Conservation (phyloP, 2,888 invertebrate species). For the Nemoura dubitans region DNA sequence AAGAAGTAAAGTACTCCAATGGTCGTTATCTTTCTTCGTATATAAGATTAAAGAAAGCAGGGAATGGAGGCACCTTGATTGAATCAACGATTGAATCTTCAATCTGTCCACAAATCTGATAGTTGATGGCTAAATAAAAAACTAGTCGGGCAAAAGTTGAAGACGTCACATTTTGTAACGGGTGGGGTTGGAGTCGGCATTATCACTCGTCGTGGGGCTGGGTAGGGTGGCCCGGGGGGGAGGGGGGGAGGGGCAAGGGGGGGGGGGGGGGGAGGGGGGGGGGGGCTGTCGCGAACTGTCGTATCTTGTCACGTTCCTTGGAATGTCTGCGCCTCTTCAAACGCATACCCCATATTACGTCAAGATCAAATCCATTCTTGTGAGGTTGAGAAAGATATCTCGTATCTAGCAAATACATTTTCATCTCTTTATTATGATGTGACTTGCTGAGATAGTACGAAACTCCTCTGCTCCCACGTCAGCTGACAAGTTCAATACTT, state of each 20-base stretch:
- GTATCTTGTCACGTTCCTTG: not conserved
- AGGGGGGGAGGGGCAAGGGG: no score
- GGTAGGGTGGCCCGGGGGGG: no score
- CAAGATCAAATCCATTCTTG: conserved; percentile 12
- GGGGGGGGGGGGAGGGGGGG: not conserved
- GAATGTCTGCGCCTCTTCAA: not conserved
- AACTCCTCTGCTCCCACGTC: not conserved
- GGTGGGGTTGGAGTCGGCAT: not conserved
- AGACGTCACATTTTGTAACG: not conserved
- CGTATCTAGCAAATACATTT: not conserved
- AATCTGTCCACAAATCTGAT: not conserved
- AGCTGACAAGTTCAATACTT: not conserved
- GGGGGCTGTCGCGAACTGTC: not conserved
- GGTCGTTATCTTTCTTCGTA: no score
- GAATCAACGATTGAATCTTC: not conserved
- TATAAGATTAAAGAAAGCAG: no score
- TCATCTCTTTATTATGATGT: not conserved
- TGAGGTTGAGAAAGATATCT: not conserved
- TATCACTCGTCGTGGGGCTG: not conserved
- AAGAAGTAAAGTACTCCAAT: no score
- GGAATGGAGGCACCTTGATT: not conserved
- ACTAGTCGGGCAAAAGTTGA: not conserved
- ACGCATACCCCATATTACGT: not conserved
- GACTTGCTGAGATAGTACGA: not conserved
- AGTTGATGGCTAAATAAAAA: not conserved